Evolutionary conservation across 1,140 invertebrate genomes (phyloP), one percentile per base, ranked within the genome.

Genomic region (Prorops nasuta): DNA sequence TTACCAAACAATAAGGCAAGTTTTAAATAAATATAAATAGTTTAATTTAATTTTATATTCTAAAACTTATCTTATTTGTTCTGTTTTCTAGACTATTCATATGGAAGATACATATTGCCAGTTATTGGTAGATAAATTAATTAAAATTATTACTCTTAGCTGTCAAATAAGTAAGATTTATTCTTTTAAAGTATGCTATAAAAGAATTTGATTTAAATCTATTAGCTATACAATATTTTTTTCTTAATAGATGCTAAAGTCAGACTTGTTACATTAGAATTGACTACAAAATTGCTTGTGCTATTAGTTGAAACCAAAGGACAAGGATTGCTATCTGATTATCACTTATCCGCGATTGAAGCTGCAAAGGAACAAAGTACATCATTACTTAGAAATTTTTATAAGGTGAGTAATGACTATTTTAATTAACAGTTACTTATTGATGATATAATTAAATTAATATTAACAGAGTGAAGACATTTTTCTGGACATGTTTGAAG

Each of bases 401-500:
- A 96, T 72, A 97, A 96, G 79, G 85, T 86, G 42, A 50, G 41
- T 44, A 31, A 40, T 51, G 35, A 6, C 43, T 28, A 52, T 51
- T 46, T 49, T 51, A 20, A 9, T 37, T 21, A 35, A 14, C 31
- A 47, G 2, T 37, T 40, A 40, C 18, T 18, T 15, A 40, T 20
- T 31, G 31, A 2, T 21, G 28, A 42, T 34, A 45, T 48, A 9
- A 38, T 56, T 47, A 42, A 34, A 56, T 47, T 45, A n/a, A 37
- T 45, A 32, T 35, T 45, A 43, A 42, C 66, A 88, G 85, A 94
- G 91, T 66, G 96, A 98, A 81, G 96, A 98, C 67, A 95, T 98
- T 56, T 99, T 99, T 79, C 78, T 98, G 21, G 96, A 99, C 71
- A 94, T 98, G 84, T 99, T 99, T 78, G 96, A 99, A 78, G 94